These are phyloP conservation scores for Merops nubicus DNA, from an alignment of 2,113 vertebrate species.

Conservation along the genomic window DNA sequence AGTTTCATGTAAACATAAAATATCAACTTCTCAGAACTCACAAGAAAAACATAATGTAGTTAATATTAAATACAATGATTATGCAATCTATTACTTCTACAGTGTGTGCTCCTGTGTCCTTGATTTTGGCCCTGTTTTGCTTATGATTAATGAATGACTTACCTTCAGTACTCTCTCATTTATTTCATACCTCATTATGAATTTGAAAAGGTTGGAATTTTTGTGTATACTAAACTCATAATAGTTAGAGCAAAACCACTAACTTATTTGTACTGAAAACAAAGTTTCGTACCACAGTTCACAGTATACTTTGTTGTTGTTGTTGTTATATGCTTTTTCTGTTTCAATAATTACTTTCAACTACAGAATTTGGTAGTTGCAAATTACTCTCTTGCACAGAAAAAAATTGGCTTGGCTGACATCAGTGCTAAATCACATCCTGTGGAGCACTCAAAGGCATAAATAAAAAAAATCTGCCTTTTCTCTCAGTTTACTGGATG, in stretches of 20 bases:
- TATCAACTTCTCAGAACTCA: slow-evolving; percentile 58
- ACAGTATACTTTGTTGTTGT: not conserved
- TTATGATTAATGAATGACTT: slow-evolving; percentile 83
- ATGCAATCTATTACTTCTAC: slow-evolving; percentile 65
- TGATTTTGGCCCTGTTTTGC: slow-evolving; percentile 70
- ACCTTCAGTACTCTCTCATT: slow-evolving; percentile 76
- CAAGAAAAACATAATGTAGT: slow-evolving; percentile 70
- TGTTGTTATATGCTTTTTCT: not conserved
- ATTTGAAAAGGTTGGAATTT: slow-evolving; percentile 73
- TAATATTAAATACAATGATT: slow-evolving; percentile 79
- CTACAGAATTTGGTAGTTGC: not conserved
- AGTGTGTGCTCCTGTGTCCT: slow-evolving; percentile 50
- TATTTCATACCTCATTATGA: slow-evolving; percentile 83
- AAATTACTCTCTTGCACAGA: not conserved
- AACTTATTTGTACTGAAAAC: not conserved
- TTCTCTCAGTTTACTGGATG: not conserved
- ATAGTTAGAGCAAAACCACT: not conserved
- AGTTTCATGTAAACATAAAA: slow-evolving; percentile 48
- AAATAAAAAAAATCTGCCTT: not conserved
- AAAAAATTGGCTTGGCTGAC: not conserved
- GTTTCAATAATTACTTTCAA: not conserved
- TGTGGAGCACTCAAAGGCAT: not conserved
- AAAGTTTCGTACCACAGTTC: not conserved
- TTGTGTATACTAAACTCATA: not conserved
- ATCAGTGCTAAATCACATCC: not conserved